Base-by-base conservation (phyloP, 2,888 invertebrate genomes). In the Pilophorus perplexus region DNA sequence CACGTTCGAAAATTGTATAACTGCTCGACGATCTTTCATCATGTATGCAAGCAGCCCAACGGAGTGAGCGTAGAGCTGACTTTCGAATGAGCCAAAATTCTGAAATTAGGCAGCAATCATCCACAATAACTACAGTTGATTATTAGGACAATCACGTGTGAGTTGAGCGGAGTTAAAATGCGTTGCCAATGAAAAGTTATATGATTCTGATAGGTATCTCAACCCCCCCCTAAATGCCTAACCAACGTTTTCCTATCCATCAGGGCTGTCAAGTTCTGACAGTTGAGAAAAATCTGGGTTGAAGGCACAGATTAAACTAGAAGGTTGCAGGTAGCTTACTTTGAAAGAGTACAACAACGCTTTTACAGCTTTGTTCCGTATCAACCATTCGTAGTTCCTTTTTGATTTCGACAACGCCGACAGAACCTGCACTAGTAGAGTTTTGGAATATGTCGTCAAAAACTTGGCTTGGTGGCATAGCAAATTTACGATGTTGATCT, bases 1-100 rank as follows among this genome's bases (percentile, higher is more conserved):
- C 2, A 64, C 64, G 33, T 64, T 64, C n/a, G 64, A 64, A 33
- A 64, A 64, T 48, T 64, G 64, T 33, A 64, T 38, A 8, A 64
- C 48, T 12, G 64, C 64, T 20, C 64, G 38, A 22, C 64, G 20
- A 20, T 64, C 64, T 14, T 64, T 64, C 64, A 64, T 48, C 64
- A 64, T 64, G 48, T 16, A 46, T 2, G 64, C 64, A 1, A 64
- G 37, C 33, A 64, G 37, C 2, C 64, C 64, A 14, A 64, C 38
- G 2, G 64, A 64, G 27, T 64, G 64, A 5, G 64, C 46, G 20
- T 64, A 64, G 5, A 64, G 33, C 23, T 64, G 64, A 38, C 64
- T 64, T 37, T 64, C 64, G 20, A 64, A 64, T 10, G 64, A 33
- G 3, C 48, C 64, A 22, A 64, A 64, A 46, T 50, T 33, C 64